Base-by-base conservation (phyloP, 2,888 invertebrate genomes). In the Gonocerus acuteangulatus region DNA sequence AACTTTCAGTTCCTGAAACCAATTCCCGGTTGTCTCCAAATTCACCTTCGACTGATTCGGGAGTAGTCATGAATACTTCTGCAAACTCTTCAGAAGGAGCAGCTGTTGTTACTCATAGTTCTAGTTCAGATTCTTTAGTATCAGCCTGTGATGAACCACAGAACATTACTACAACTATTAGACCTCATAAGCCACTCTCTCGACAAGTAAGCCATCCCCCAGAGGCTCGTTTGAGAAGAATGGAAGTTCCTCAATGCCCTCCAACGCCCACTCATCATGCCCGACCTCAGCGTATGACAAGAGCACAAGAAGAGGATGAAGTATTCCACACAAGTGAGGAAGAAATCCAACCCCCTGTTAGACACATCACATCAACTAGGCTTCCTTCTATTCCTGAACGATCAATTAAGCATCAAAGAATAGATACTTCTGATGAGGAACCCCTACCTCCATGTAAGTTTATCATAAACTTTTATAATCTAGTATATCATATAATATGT, bases 251-350 rank as follows among this genome's bases (percentile, higher is more conserved):
- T 0, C 83, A 89, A 66, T 90, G 90, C 71, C 90, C 90, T 2
- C 91, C 91, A 0, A 91, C 91, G 0, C 91, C 91, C 0, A 91
- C 90, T 0, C 91, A 91, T 73, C 89, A 89, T 71, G 87, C 89
- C 6, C 59, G 68, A 11, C 67, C 64, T 4, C 54, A 39, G 22
- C 44, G 56, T 16, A 32, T 59, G 15, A 42, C 63, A 1, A 22
- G 57, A 7, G 18, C 52, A 1, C 48, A 39, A 11, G 59, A 59
- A 15, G 59, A 59, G n/a, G 59, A 59, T 32, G 59, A 59, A 23
- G 59, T 59, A 15, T 34, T 59, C 11, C 59, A 59, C 34, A 42
- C 48, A 2, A 48, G 59, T 9, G 59, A 59, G 48, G 48, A 59
- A 34, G 48, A 59, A 22, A 22, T 45, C 1, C 48, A 48, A 21